These are phyloP conservation scores for Orientallactaga sibirica DNA, from an alignment of 2,797 vertebrate genomes.

Conservation along the genomic window DNA sequence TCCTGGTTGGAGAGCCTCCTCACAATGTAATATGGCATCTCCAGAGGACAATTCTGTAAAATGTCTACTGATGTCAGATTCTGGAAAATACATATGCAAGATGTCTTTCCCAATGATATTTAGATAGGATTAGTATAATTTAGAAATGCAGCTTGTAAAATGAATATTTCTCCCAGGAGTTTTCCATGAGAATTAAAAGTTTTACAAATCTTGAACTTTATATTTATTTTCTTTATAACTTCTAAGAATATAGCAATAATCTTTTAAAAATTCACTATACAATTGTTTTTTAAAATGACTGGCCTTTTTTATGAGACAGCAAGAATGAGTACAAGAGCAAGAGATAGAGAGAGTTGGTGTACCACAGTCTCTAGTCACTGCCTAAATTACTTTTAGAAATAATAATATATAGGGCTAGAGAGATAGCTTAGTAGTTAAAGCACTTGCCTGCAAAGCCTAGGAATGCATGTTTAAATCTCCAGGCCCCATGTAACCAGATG, in stretches of 20 bases:
- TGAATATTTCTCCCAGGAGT: background rate
- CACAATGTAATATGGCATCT: background rate
- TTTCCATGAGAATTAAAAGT: background rate
- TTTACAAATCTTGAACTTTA: background rate
- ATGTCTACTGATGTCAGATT: background rate
- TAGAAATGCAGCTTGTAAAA: background rate
- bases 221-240: conserved; percentile 39
- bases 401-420: too few species aligned
- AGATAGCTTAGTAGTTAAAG: too few species aligned
- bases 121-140: background rate
- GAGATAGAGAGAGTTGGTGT: too few species aligned
- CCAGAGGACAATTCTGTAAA: background rate
- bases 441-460: too few species aligned
- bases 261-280: conserved; percentile 14
- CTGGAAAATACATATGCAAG: background rate
- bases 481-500: too few species aligned
- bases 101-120: background rate
- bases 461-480: too few species aligned
- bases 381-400: too few species aligned
- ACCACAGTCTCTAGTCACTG: too few species aligned
- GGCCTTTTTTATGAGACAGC: too few species aligned
- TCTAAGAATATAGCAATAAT: background rate
- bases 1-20: too few species aligned
- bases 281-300: background rate
- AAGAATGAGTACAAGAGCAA: too few species aligned